Evolutionary conservation across 2,888 invertebrate genomes (phyloP).

Genomic region (Leucophora obtusa): DNA sequence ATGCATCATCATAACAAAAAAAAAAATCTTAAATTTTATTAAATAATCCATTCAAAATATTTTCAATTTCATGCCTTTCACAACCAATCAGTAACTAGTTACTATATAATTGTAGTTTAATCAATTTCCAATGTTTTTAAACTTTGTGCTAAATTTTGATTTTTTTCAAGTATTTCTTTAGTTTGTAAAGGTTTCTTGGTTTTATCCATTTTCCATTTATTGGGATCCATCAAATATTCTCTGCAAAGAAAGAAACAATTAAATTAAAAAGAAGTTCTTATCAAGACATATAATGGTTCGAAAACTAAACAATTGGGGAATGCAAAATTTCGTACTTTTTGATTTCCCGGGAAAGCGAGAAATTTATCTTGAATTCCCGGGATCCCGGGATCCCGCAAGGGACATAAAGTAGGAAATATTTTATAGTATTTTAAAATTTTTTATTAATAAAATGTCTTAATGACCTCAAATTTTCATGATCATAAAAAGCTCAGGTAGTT

Average conservation of each 20-base stretch:
- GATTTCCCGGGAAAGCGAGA: too few species aligned
- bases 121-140: slow-evolving; percentile 71
- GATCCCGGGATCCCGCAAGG: too few species aligned
- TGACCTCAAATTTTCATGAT: too few species aligned
- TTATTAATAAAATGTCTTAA: too few species aligned
- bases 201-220: slow-evolving; percentile 79
- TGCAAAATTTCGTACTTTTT: too few species aligned
- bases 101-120: slow-evolving; percentile 51
- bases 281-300: too few species aligned
- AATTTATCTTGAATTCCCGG: too few species aligned
- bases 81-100: not conserved
- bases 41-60: not conserved
- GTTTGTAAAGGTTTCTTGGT: slow-evolving; percentile 66
- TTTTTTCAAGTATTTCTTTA: slow-evolving; percentile 11
- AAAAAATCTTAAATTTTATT: not conserved
- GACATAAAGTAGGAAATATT: too few species aligned
- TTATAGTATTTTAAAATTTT: too few species aligned
- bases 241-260: slow-evolving; percentile 71
- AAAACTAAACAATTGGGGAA: too few species aligned
- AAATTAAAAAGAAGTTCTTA: not conserved
- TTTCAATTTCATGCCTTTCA: not conserved
- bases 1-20: not conserved
- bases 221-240: slow-evolving; percentile 81
- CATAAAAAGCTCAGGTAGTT: too few species aligned
- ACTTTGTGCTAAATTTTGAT: slow-evolving; percentile 42